Evolutionary conservation across 2,888 invertebrate genomes (phyloP).

Genomic region (Heterodera filipjevi): DNA sequence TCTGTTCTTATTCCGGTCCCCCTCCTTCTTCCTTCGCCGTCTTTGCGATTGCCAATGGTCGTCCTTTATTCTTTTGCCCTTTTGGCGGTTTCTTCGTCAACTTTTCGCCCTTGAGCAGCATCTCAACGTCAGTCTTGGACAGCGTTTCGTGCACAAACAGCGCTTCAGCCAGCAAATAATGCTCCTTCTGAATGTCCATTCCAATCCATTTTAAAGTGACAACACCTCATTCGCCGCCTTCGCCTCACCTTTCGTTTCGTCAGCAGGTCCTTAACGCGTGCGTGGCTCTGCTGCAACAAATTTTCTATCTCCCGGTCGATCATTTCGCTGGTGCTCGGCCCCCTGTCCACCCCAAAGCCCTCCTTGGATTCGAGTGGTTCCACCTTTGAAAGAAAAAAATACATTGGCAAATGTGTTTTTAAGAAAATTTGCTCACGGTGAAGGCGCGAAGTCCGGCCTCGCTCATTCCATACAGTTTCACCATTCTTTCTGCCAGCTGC

Average conservation of each 20-base stretch:
- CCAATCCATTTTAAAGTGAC: too few relatives aligned
- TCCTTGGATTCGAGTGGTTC: conserved; percentile 43
- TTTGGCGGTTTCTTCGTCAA: conserved; percentile 22
- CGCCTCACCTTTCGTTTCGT: conserved; percentile 73
- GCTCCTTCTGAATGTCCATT: conserved; percentile 76
- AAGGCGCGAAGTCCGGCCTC: conserved; percentile 73
- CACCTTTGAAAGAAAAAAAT: background rate
- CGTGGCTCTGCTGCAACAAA: conserved; percentile 85
- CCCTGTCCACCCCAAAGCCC: conserved; percentile 48
- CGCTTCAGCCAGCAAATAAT: conserved; percentile 89
- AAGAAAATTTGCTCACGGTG: conserved; percentile 45
- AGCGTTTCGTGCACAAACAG: conserved; percentile 93
- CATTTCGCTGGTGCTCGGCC: conserved; percentile 77
- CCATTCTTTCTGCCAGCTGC: conserved; percentile 65
- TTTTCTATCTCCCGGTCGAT: conserved; percentile 90
- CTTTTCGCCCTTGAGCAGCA: conserved; percentile 75
- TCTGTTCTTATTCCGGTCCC: background rate
- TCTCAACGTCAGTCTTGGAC: conserved; percentile 88
- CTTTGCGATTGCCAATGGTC: background rate
- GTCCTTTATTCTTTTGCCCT: background rate
- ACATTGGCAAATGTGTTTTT: background rate
- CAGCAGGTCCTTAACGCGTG: conserved; percentile 85
- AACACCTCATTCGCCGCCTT: too few relatives aligned
- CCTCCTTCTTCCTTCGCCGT: background rate
- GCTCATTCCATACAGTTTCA: conserved; percentile 96